Evolutionary conservation across 2,113 vertebrate species (phyloP), one percentile per base, ranked within the genome.

Genomic region (Cyprichromis sp.): DNA sequence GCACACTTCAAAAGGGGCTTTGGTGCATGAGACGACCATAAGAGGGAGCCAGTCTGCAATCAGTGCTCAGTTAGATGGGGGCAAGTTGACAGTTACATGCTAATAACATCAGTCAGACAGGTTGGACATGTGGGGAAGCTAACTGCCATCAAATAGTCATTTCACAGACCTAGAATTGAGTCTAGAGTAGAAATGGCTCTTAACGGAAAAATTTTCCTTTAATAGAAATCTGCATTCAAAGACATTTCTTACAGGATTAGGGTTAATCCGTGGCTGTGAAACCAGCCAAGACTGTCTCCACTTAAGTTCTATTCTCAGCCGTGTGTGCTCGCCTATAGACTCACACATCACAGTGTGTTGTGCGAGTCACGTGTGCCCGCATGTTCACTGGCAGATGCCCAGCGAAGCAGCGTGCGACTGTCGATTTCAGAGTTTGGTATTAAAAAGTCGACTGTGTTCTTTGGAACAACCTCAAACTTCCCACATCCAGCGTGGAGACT

Each of bases 171-270:
- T 9, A 0, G 12, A 91, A 87, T 24, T 59, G 26, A 38, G 55
- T 88, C 54, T 34, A 7, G 42, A 76, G 85, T 84, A 53, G 85
- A 91, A 91, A 84, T 61, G 71, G 59, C 71, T 61, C 12, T 34
- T 24, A 83, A 83, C 5, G 1, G 21, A 3, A 38, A 90, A 87
- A 42, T 3, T 55, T 83, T 61, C 71, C 76, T 84, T 47, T 89
- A 90, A 90, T 92, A 89, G 66, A 93, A 93, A 90, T 85, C 86
- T 90, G 76, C 81, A 88, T 93, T 93, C 86, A 88, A 84, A 93
- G 90, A 81, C 87, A 88, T 90, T 86, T 87, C 55, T 95, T 87
- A 94, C 34, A 91, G 92, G 92, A 94, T 95, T 94, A 95, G 45
- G 31, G 80, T 89, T 93, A 92, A 94, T 93, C 92, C 82, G 8